Percentiles rank a stretch among this genome's conserved stretches.
Conservation (phyloP, 2,888 invertebrate species). For the Lasioglossum malachurum region DNA sequence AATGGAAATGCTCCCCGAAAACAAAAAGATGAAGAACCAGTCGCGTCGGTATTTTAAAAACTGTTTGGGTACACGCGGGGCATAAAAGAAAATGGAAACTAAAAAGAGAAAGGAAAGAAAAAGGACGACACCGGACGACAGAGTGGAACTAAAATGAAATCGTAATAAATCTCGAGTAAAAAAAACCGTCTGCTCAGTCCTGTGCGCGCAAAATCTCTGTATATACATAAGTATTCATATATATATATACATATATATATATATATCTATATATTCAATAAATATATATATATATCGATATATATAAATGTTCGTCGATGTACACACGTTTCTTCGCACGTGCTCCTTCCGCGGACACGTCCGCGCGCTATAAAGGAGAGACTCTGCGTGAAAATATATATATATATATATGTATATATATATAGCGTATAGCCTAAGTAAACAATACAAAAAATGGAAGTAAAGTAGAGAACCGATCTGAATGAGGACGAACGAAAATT, state of each 20-base stretch:
- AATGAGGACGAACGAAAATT: constrained; percentile 44
- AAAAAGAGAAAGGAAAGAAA: constrained; percentile 18
- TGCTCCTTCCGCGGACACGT: constrained; percentile 39
- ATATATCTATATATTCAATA: not conserved
- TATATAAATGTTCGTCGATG: constrained; percentile 14
- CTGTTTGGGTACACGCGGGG: not conserved
- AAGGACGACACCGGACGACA: constrained; percentile 43
- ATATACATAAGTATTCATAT: constrained; percentile 69
- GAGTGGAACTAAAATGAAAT: constrained; percentile 65
- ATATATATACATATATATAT: not conserved
- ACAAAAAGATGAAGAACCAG: constrained; percentile 49
- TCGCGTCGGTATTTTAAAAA: constrained; percentile 51
- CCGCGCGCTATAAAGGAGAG: constrained; percentile 25
- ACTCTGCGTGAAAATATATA: constrained; percentile 48
- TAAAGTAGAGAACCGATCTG: constrained; percentile 38
- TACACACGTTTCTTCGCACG: constrained; percentile 34
- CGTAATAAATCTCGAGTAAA: constrained; percentile 68
- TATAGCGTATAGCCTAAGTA: constrained; percentile 41
- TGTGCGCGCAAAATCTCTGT: constrained; percentile 63
- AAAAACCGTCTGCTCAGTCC: constrained; percentile 65
- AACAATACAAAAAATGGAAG: constrained; percentile 45
- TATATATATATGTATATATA: not conserved
- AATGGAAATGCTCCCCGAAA: constrained; percentile 24
- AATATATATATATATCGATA: not conserved
- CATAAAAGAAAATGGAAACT: constrained; percentile 51